phyloP scores from a whole-genome alignment of 2,888 invertebrate genomes.

The Caenorhabditis panamensis region DNA sequence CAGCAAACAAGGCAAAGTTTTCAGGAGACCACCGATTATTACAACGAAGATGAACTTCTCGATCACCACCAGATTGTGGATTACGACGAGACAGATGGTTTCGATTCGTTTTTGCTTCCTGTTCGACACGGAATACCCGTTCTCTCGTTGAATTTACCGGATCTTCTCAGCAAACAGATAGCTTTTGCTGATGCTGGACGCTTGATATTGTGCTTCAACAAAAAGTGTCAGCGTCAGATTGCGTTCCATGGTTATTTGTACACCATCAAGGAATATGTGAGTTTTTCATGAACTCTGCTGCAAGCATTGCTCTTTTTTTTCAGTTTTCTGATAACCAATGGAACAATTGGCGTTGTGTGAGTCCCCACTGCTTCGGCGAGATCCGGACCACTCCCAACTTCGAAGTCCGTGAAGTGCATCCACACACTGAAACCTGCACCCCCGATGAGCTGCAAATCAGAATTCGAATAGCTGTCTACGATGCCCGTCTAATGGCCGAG shows the following conservation, averaged over 20 bases:
- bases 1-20: background rate
- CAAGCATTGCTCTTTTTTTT: conserved; percentile 7
- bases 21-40: conserved; percentile 20
- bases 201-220: conserved; percentile 66
- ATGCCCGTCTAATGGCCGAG: conserved; percentile 69
- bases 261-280: conserved; percentile 59
- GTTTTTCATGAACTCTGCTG: background rate
- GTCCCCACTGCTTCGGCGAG: conserved; percentile 58
- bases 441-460: conserved; percentile 65
- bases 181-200: conserved; percentile 13
- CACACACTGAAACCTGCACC: conserved; percentile 35
- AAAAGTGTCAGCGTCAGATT: conserved; percentile 64
- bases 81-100: conserved; percentile 26
- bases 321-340: conserved; percentile 56
- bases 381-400: conserved; percentile 60
- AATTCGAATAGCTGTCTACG: conserved; percentile 66
- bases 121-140: conserved; percentile 54
- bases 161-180: conserved; percentile 51
- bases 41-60: conserved; percentile 8
- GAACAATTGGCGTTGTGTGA: conserved; percentile 66
- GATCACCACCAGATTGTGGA: conserved; percentile 33
- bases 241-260: conserved; percentile 64
- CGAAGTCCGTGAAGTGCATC: conserved; percentile 24
- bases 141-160: conserved; percentile 57
- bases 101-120: conserved; percentile 48